Evolutionary conservation across 2,888 invertebrate species (phyloP).

Genomic region (Bombyx huttoni): DNA sequence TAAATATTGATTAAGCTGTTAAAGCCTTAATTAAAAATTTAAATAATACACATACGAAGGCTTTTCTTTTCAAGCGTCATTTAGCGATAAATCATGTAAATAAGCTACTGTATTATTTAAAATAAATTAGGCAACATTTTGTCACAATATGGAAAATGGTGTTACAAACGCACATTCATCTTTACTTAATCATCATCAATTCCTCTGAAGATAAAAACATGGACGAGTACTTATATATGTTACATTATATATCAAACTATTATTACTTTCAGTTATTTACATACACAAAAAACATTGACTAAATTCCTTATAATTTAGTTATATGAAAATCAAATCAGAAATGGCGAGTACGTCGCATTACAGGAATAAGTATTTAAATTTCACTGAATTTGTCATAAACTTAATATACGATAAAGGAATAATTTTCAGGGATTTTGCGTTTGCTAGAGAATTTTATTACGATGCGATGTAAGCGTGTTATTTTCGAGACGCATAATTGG

Average conservation of each 20-base stretch:
- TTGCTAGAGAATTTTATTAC: not conserved
- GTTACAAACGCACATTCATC: slow-evolving; percentile 31
- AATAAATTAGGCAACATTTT: slow-evolving; percentile 44
- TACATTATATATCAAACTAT: not conserved
- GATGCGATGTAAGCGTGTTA: not conserved
- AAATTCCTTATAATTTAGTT: not conserved
- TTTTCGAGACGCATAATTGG: too few species aligned
- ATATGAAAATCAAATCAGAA: not conserved
- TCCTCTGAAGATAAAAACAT: slow-evolving; percentile 62
- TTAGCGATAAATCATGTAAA: too few species aligned
- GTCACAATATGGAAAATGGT: slow-evolving; percentile 62
- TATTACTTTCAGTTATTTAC: not conserved
- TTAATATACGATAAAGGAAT: too few species aligned
- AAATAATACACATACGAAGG: too few species aligned
- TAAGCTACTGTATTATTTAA: slow-evolving; percentile 6
- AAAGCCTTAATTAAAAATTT: too few species aligned
- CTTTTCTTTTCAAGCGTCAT: too few species aligned
- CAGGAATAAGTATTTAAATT: too few species aligned
- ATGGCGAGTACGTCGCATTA: too few species aligned
- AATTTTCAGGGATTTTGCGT: not conserved
- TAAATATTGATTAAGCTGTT: too few species aligned
- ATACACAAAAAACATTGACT: not conserved
- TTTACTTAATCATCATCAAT: slow-evolving; percentile 53
- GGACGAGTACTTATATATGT: slow-evolving; percentile 42
- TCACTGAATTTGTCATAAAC: too few species aligned